Percentiles rank a stretch among this genome's conserved stretches.
Evolutionary conservation across 2,797 vertebrate species (phyloP).

Genomic region (Gallinago stenura): DNA sequence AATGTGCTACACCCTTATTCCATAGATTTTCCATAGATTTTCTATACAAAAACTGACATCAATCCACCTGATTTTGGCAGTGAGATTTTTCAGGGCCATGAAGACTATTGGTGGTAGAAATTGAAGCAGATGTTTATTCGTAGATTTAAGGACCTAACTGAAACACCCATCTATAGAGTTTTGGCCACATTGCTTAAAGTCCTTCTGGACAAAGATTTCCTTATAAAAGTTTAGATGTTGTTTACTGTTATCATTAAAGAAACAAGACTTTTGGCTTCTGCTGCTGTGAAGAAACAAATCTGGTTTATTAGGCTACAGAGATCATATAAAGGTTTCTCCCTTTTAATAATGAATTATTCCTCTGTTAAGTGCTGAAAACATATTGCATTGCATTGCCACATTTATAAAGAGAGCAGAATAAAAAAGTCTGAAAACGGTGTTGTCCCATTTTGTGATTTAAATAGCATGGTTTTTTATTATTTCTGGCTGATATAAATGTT

Average conservation of each 20-base stretch:
- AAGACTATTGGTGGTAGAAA: background rate
- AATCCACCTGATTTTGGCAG: background rate
- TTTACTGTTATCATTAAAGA: background rate
- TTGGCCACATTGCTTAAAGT: background rate
- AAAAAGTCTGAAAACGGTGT: background rate
- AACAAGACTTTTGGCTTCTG: background rate
- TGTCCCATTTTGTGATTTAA: background rate
- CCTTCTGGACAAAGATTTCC: background rate
- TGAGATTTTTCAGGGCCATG: background rate
- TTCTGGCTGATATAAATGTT: background rate
- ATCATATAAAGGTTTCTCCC: background rate
- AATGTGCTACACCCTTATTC: background rate
- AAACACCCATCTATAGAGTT: background rate
- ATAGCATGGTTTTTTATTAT: background rate
- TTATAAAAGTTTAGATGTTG: background rate
- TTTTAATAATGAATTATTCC: background rate
- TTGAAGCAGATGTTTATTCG: background rate
- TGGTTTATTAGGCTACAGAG: background rate
- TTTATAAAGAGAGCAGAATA: background rate
- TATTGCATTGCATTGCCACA: background rate
- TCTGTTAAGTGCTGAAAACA: background rate
- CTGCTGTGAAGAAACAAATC: background rate
- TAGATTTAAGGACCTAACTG: background rate
- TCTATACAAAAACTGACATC: background rate
- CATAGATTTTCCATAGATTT: background rate